Conservation (phyloP, 1,140 invertebrate genomes). For the Drosophila rhopaloa region DNA sequence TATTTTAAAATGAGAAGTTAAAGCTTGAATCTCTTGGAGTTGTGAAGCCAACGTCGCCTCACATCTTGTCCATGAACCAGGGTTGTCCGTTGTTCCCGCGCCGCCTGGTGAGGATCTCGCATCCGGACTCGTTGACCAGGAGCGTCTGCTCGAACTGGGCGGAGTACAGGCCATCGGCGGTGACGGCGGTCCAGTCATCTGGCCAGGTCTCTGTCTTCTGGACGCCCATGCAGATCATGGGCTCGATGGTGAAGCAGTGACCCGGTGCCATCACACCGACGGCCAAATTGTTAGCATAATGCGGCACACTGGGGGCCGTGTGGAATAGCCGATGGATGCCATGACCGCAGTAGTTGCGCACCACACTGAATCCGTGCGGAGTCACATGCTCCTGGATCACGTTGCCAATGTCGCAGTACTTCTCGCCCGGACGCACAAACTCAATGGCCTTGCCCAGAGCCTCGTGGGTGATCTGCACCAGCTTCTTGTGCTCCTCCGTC, state of each 20-base stretch:
- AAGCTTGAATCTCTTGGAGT: constrained; percentile 63
- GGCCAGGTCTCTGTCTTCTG: constrained; percentile 96
- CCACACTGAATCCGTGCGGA: constrained; percentile 97
- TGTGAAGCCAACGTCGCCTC: constrained; percentile 47
- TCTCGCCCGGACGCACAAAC: constrained; percentile 96
- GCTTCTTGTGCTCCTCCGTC: constrained; percentile 91
- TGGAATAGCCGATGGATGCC: constrained; percentile 99
- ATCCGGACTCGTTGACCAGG: constrained; percentile 97
- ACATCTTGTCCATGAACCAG: constrained; percentile 94
- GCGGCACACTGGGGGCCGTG: constrained; percentile 98
- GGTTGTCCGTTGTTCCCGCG: constrained; percentile 90
- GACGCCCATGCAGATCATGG: constrained; percentile 93
- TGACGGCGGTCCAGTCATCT: constrained; percentile 99
- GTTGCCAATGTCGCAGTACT: constrained; percentile 98
- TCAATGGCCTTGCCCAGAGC: constrained; percentile 96
- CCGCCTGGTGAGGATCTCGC: constrained; percentile 96
- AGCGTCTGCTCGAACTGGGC: constrained; percentile 99
- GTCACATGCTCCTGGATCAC: constrained; percentile 99
- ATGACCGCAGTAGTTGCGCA: constrained; percentile 98
- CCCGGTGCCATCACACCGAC: constrained; percentile 99
- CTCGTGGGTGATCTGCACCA: constrained; percentile 97
- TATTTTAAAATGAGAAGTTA: constrained; percentile 72
- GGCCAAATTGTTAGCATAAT: constrained; percentile 97
- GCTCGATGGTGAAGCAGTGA: constrained; percentile 99
- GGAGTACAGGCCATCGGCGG: constrained; percentile 96